Evolutionary conservation across 2,797 vertebrate genomes (phyloP).

Genomic region (Sphenopsis melanotis): DNA sequence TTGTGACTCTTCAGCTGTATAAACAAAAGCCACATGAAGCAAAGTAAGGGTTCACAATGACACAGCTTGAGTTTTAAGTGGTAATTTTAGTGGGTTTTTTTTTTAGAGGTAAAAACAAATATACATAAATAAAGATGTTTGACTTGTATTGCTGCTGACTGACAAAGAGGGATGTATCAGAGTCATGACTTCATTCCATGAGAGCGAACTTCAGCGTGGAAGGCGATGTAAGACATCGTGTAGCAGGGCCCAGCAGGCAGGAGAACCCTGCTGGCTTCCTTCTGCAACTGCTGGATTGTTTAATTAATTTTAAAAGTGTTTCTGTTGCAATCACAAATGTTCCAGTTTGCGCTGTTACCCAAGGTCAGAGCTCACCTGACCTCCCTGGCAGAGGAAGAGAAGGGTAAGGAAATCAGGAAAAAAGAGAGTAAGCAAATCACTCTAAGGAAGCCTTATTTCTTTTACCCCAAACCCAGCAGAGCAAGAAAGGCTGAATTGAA

Average conservation of each 20-base stretch:
- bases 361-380: conserved; percentile 35
- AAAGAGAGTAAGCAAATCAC: conserved; percentile 28
- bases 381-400: conserved; percentile 44
- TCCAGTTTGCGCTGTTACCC: conserved; percentile 6
- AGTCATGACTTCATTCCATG: neutral
- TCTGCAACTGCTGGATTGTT: neutral
- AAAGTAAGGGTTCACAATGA: neutral
- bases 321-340: conserved; percentile 23
- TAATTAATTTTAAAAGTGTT: conserved; percentile 21
- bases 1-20: neutral
- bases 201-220: neutral
- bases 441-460: conserved; percentile 58
- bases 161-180: neutral
- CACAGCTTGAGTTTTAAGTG: neutral
- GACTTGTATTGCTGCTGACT: neutral
- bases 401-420: conserved; percentile 26
- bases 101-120: neutral
- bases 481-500: conserved; percentile 48
- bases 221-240: accelerated
- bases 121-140: neutral
- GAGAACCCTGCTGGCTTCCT: neutral
- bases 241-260: neutral
- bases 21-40: neutral
- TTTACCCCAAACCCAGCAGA: neutral
- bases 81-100: neutral